Evolutionary conservation across 2,797 vertebrate genomes (phyloP).

Genomic region (Acomys russatus): DNA sequence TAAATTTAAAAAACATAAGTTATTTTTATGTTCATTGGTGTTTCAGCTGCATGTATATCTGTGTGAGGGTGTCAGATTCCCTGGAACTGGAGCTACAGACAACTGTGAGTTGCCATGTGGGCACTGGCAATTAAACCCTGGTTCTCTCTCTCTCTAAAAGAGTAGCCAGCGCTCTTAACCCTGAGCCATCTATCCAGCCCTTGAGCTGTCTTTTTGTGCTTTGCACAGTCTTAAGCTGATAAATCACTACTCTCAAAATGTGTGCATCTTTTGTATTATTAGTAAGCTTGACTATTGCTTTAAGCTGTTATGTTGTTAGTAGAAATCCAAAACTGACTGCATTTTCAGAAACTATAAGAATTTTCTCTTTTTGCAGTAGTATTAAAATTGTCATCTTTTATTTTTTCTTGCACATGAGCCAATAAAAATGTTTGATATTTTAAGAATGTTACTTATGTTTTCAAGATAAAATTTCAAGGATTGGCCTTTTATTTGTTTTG

Average conservation of each 20-base stretch:
- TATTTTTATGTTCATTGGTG: too few species aligned
- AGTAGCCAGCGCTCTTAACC: too few species aligned
- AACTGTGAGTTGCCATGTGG: too few species aligned
- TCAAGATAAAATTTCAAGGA: neutral
- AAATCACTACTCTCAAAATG: neutral
- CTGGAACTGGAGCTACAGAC: too few species aligned
- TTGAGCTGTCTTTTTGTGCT: neutral
- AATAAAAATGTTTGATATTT: constrained; percentile 48
- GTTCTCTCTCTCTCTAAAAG: too few species aligned
- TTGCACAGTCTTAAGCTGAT: neutral
- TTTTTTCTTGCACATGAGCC: neutral
- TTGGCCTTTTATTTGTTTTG: constrained; percentile 16
- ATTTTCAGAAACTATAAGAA: neutral
- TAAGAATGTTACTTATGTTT: constrained; percentile 34
- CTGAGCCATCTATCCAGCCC: too few species aligned
- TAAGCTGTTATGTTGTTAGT: neutral
- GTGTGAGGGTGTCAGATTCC: too few species aligned
- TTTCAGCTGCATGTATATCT: too few species aligned
- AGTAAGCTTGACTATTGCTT: neutral
- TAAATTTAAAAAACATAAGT: too few species aligned
- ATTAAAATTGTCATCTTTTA: neutral
- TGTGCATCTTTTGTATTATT: neutral
- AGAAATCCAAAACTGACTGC: neutral
- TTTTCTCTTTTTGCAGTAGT: neutral
- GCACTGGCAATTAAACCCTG: too few species aligned